Conservation (phyloP, 1,140 invertebrate genomes). For the Drosophila aff. region DNA sequence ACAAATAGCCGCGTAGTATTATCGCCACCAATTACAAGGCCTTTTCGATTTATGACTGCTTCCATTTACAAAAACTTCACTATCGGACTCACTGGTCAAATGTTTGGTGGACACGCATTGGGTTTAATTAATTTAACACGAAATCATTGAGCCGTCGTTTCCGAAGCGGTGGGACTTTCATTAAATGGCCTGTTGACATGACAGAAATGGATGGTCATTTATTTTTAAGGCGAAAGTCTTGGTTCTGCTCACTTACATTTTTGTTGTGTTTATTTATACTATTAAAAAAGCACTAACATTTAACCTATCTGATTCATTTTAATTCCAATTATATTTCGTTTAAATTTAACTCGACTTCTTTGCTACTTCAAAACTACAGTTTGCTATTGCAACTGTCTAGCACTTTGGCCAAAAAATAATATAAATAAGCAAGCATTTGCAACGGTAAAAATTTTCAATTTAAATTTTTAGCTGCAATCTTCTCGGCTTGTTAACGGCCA, state of each 20-base stretch:
- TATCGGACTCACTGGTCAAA: constrained; percentile 60
- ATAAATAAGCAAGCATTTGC: constrained; percentile 12
- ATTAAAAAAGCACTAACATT: background rate
- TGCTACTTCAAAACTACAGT: too few relatives aligned
- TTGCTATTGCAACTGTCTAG: too few relatives aligned
- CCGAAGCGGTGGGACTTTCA: constrained; percentile 64
- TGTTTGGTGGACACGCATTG: constrained; percentile 69
- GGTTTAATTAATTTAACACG: constrained; percentile 82
- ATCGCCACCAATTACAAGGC: constrained; percentile 54
- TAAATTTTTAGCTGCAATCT: constrained; percentile 76
- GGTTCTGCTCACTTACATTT: background rate
- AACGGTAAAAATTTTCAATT: constrained; percentile 51
- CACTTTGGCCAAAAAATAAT: constrained; percentile 12
- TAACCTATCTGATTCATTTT: background rate
- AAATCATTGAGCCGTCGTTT: constrained; percentile 77
- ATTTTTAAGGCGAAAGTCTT: background rate
- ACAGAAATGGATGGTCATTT: constrained; percentile 36
- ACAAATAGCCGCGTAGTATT: constrained; percentile 34
- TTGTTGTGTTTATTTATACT: background rate
- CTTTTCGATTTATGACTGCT: constrained; percentile 70
- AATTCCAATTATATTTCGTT: background rate
- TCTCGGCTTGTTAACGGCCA: constrained; percentile 73
- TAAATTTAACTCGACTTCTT: background rate
- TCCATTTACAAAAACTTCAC: constrained; percentile 55
- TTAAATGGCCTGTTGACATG: constrained; percentile 77